A percentile compares a stretch with the other conserved stretches of the same genome.
Conservation (phyloP, 2,888 invertebrate species). For the Drosophila mulleri region DNA sequence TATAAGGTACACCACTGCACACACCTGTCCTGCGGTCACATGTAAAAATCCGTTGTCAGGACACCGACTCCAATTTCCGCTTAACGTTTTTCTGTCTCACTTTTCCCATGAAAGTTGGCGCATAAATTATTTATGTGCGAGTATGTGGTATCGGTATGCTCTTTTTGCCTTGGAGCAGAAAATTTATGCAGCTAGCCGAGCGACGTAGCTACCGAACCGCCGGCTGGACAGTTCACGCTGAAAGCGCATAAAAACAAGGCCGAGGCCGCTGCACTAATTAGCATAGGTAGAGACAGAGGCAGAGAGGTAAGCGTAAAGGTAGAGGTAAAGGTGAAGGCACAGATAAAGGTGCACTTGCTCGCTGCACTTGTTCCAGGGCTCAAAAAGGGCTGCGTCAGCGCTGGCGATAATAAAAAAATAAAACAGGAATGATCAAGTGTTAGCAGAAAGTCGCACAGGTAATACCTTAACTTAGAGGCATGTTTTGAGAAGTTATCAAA, state of each 20-base stretch:
- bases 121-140: slow-evolving; percentile 63
- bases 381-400: slow-evolving; percentile 49
- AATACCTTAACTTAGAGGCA: slow-evolving; percentile 8
- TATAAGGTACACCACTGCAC: slow-evolving; percentile 20
- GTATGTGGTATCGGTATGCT: slow-evolving; percentile 14
- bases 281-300: slow-evolving; percentile 55
- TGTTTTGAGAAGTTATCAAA: not conserved
- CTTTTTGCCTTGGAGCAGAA: slow-evolving; percentile 67
- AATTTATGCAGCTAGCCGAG: slow-evolving; percentile 69
- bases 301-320: not conserved
- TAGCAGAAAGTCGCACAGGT: not conserved
- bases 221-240: slow-evolving; percentile 65
- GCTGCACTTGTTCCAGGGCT: slow-evolving; percentile 54
- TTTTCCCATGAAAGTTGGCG: slow-evolving; percentile 74
- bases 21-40: slow-evolving; percentile 61
- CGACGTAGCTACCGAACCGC: slow-evolving; percentile 30
- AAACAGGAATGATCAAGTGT: not conserved
- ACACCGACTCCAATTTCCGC: slow-evolving; percentile 64
- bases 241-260: slow-evolving; percentile 79
- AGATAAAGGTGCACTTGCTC: slow-evolving; percentile 45
- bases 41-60: slow-evolving; percentile 68
- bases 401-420: slow-evolving; percentile 37
- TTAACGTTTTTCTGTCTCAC: slow-evolving; percentile 69
- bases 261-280: slow-evolving; percentile 78
- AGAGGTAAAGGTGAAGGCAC: slow-evolving; percentile 33